Evolutionary conservation across 1,140 invertebrate species (phyloP).

Genomic region (Platorchestia sp.): DNA sequence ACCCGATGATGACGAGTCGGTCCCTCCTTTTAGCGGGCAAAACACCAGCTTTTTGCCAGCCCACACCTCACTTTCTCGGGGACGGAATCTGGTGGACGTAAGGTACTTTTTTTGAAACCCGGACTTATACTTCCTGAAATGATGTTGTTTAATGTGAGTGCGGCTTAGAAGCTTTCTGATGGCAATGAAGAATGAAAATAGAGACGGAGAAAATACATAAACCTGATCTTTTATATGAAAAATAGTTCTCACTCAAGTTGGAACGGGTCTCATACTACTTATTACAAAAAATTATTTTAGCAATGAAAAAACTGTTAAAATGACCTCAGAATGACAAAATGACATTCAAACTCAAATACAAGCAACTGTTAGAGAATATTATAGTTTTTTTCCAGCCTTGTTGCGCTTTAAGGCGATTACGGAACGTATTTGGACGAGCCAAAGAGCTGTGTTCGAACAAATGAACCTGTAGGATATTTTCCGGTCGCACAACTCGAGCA

Average conservation of each 20-base stretch:
- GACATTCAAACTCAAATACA: not conserved
- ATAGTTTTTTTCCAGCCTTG: not conserved
- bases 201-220: not conserved
- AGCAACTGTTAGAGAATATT: not conserved
- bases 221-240: not conserved
- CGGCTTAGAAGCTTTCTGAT: not conserved
- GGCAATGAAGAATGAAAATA: not conserved
- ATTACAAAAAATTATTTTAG: too few species aligned
- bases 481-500: too few species aligned
- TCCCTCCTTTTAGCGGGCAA: not conserved
- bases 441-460: not conserved
- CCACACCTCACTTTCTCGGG: not conserved
- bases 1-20: constrained; percentile 4
- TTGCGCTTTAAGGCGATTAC: not conserved
- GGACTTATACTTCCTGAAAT: not conserved
- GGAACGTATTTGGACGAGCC: not conserved
- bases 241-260: too few species aligned
- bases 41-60: constrained; percentile 23
- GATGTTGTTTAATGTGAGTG: not conserved
- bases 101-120: not conserved
- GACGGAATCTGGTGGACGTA: not conserved
- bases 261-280: too few species aligned
- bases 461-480: not conserved
- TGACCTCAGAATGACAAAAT: not conserved
- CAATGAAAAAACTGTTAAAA: too few species aligned